Conservation (phyloP, 2,888 invertebrate genomes). For the Epiblema foenella region DNA sequence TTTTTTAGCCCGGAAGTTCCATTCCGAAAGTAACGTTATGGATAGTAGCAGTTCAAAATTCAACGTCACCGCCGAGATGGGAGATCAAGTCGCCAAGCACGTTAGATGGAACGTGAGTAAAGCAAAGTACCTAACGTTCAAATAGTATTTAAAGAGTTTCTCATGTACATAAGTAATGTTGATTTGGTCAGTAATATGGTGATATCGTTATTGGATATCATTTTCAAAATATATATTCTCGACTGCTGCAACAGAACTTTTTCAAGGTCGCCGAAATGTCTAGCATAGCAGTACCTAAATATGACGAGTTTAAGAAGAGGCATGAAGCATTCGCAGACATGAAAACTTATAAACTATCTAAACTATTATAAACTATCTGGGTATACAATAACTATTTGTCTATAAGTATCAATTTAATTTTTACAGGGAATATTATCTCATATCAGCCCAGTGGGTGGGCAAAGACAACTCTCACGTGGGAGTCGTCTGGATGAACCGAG, state of each 20-base stretch:
- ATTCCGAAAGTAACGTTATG: conserved; percentile 94
- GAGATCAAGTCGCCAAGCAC: conserved; percentile 90
- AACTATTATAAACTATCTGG: no score
- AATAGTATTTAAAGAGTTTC: not conserved
- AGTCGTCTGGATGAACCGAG: conserved; percentile 96
- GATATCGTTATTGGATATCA: not conserved
- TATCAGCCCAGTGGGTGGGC: conserved; percentile 95
- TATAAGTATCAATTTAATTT: conserved; percentile 10
- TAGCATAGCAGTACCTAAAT: not conserved
- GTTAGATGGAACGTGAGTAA: conserved; percentile 91
- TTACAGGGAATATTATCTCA: conserved; percentile 95
- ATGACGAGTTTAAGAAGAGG: not conserved
- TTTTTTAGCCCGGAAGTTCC: conserved; percentile 90
- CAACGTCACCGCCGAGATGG: conserved; percentile 86
- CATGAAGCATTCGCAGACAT: not conserved
- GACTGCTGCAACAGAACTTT: not conserved
- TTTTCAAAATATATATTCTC: not conserved
- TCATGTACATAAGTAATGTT: not conserved
- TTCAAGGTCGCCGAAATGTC: not conserved
- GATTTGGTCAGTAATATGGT: not conserved
- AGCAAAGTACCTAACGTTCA: not conserved
- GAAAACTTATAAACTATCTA: not conserved
- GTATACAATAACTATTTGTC: no score
- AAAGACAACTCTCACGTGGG: conserved; percentile 91
- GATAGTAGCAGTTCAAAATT: conserved; percentile 90